Conservation (phyloP, 2,797 vertebrate species). For the Trachurus trachurus region DNA sequence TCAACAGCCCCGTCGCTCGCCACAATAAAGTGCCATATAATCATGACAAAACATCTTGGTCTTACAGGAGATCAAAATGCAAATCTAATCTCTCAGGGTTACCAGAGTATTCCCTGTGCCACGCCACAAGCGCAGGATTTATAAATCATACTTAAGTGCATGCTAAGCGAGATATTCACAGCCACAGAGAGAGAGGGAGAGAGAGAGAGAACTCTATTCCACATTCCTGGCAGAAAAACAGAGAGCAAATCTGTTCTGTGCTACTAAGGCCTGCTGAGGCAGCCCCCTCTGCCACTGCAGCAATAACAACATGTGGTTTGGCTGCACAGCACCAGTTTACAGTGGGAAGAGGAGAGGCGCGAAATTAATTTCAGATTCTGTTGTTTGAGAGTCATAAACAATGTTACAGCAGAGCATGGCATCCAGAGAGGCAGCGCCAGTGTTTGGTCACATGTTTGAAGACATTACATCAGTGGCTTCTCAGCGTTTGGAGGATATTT, state of each 20-base stretch:
- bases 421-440: conserved; percentile 41
- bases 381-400: conserved; percentile 84
- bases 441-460: conserved; percentile 49
- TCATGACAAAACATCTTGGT: conserved; percentile 63
- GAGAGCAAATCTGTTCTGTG: conserved; percentile 79
- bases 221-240: conserved; percentile 75
- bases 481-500: conserved; percentile 1
- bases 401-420: conserved; percentile 71
- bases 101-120: conserved; percentile 51
- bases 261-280: conserved; percentile 81
- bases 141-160: conserved; percentile 66
- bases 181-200: conserved; percentile 45
- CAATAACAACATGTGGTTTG: conserved; percentile 88
- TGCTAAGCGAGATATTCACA: conserved; percentile 60
- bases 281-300: conserved; percentile 82
- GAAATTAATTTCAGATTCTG: conserved; percentile 88
- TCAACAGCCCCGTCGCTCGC: conserved; percentile 51
- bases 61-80: conserved; percentile 62
- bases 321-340: conserved; percentile 82
- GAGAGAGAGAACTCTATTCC: conserved; percentile 47
- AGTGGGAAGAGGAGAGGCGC: conserved; percentile 81
- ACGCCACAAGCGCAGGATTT: conserved; percentile 55
- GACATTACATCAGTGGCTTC: conserved; percentile 42
- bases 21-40: conserved; percentile 62
- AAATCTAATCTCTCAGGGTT: conserved; percentile 66